Conservation (phyloP, 2,888 invertebrate species). For the Noctua janthina region DNA sequence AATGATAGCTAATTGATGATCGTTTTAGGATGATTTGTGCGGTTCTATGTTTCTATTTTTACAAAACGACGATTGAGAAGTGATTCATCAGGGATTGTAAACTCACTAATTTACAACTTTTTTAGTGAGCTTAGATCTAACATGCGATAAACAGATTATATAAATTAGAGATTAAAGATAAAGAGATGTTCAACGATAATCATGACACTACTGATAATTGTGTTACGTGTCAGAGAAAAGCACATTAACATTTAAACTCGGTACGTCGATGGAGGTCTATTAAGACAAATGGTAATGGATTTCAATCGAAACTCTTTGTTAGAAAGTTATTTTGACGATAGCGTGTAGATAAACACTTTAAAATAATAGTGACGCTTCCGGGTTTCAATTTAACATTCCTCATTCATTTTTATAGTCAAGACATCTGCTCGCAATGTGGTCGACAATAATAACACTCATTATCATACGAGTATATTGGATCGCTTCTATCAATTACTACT, state of each 20-base stretch:
- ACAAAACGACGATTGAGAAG: conserved; percentile 40
- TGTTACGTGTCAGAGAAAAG: conserved; percentile 30
- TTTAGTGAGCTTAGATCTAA: conserved; percentile 40
- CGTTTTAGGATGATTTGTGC: conserved; percentile 73
- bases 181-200: conserved; percentile 51
- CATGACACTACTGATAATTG: conserved; percentile 45
- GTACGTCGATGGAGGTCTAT: conserved; percentile 43
- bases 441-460: conserved; percentile 73
- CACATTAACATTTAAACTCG: conserved; percentile 41
- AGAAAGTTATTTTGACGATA: conserved; percentile 73
- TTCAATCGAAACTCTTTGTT: conserved; percentile 71
- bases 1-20: conserved; percentile 81
- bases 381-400: conserved; percentile 73
- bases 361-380: conserved; percentile 75
- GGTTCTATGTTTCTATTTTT: conserved; percentile 66
- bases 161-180: conserved; percentile 60
- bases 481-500: conserved; percentile 71
- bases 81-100: conserved; percentile 53
- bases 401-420: conserved; percentile 55
- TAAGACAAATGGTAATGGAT: conserved; percentile 68
- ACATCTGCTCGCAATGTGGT: conserved; percentile 67
- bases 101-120: conserved; percentile 40
- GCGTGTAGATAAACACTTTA: conserved; percentile 75
- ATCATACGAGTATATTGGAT: conserved; percentile 64
- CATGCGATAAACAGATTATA: conserved; percentile 58